Evolutionary conservation across 2,797 vertebrate genomes (phyloP), one percentile per base, ranked within the genome.

Genomic region (Peromyscus attwateri): DNA sequence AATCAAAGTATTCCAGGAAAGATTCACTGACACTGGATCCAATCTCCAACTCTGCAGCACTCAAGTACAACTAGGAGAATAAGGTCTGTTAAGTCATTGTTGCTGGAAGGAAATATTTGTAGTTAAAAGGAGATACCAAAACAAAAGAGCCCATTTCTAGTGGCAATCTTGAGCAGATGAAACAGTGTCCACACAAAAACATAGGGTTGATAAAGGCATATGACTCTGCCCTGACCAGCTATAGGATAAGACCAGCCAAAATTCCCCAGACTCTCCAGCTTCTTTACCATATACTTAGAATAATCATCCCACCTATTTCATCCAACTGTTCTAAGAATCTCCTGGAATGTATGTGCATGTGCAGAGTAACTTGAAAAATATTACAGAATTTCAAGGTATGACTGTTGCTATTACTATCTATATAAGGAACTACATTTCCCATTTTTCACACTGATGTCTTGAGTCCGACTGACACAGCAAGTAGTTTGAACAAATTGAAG

Each of bases 401-500:
- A 92, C 64, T 84, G 29, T 76, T 94, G 92, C 92, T 85, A 92
- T 97, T 95, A 71, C 97, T 88, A 75, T 94, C 91, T 46, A 87
- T 89, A 21, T 70, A 95, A 75, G 89, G 93, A 92, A 96, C 79
- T 95, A 95, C 85, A 96, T 96, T 97, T 97, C 83, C 77, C 92
- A 92, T 95, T 97, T 96, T 96, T 90, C 94, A 96, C 92, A 87
- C 70, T 37, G 88, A 77, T 79, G 95, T 94, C 91, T 95, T 62
- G 91, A 97, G 92, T 96, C 91, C 79, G 81, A 95, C 89, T 66
- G 94, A 95, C 87, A 87, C 94, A 89, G 96, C 96, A 91, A 95
- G 97, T 92, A 81, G 91, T 85, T 88, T 92, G 96, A 89, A 96
- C 96, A 97, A 96, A 98, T 52, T 92, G 98, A 97, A 97, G 95